Evolutionary conservation across 2,797 vertebrate genomes (phyloP), one percentile per base, ranked within the genome.

Genomic region (Limosa lapponica): DNA sequence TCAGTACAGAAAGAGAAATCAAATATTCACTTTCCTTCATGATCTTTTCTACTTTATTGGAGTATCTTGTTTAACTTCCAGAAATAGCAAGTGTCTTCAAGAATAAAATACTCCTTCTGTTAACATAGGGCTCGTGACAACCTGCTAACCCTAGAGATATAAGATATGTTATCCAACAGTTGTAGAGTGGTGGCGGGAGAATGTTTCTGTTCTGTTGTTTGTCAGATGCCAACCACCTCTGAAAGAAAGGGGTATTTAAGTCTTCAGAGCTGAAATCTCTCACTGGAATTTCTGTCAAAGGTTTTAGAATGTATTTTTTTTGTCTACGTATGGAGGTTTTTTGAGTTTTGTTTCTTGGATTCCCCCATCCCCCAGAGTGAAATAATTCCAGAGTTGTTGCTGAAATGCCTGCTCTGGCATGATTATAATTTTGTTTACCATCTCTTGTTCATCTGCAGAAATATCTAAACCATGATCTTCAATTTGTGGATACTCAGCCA

Each of bases 61-160:
- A 82, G 28, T 81, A 51, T 70, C 62, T 81, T 87, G 77, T 83
- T 86, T 90, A 41, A 86, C 58, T 90, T 88, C 73, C 72, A 91
- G 85, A 75, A 93, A 88, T 81, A 91, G 72, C 73, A 87, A 86
- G 28, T 90, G 51, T 87, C 83, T 93, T 92, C 55, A 73, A 73
- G 93, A 91, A 89, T 91, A 91, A 95, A 94, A 70, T 82, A 15
- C 78, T 92, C 81, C 77, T 91, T 75, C 87, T 94, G 83, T 91
- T 92, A 96, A 55, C 83, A 80, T 72, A 96, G 95, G 89, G 84
- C 81, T 96, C 44, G 34, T 94, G 90, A 89, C 86, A 90, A 84
- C 67, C 74, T 85, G 93, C 74, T 90, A 92, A 89, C 93, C 93
- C 74, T 82, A n/a, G 90, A 77, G 86, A 78, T 72, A 44, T 55